These are phyloP conservation scores for Altica lythri DNA, from an alignment of 2,888 invertebrate species.

Conservation along the genomic window DNA sequence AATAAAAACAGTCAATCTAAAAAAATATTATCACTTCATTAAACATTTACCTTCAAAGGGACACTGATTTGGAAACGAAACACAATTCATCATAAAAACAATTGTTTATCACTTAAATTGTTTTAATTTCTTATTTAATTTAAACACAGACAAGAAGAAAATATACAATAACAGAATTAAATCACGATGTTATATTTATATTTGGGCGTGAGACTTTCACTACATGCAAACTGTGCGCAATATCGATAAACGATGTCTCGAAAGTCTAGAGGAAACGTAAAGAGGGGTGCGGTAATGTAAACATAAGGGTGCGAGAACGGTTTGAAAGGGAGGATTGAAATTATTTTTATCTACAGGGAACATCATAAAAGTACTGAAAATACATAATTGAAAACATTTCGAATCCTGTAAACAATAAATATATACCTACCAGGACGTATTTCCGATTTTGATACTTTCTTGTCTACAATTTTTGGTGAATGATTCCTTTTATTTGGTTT, in stretches of 20 bases:
- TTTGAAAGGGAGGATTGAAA: too few species aligned
- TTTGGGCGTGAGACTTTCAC: slow-evolving; percentile 21
- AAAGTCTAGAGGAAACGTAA: too few species aligned
- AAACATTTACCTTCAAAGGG: slow-evolving; percentile 19
- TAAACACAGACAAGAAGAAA: too few species aligned
- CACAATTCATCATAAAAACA: slow-evolving; percentile 14
- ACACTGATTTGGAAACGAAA: slow-evolving; percentile 14
- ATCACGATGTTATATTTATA: slow-evolving; percentile 4
- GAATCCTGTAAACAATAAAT: too few species aligned
- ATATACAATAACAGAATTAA: too few species aligned
- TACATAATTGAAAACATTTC: too few species aligned
- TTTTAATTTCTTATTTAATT: too few species aligned
- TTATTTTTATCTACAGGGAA: too few species aligned
- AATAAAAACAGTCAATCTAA: neutral
- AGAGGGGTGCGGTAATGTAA: too few species aligned
- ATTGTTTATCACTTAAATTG: too few species aligned
- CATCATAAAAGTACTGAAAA: too few species aligned
- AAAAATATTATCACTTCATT: neutral
- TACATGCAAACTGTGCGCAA: slow-evolving; percentile 18
- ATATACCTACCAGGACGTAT: slow-evolving; percentile 49
- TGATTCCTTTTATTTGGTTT: slow-evolving; percentile 67
- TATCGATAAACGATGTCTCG: slow-evolving; percentile 17
- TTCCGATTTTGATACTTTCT: slow-evolving; percentile 53
- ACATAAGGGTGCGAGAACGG: too few species aligned
- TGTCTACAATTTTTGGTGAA: slow-evolving; percentile 66